phyloP scores from a whole-genome alignment of 2,113 vertebrate genomes.

The Dendropsophus ebraccatus region DNA sequence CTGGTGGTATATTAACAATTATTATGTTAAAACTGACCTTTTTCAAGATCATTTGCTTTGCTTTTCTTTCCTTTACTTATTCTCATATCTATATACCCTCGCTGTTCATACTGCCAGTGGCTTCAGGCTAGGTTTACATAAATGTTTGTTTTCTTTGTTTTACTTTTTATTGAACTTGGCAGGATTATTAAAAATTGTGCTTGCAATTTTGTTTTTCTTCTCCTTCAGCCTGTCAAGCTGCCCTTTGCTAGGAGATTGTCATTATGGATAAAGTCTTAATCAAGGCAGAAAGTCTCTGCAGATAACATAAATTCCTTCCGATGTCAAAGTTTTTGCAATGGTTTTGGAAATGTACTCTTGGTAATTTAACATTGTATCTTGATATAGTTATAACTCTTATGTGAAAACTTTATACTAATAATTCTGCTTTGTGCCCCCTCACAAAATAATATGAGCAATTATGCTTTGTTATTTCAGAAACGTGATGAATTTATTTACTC shows the following conservation, averaged over 20 bases:
- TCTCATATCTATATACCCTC: background rate
- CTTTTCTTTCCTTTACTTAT: background rate
- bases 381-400: background rate
- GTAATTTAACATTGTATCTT: background rate
- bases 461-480: background rate
- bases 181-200: slow-evolving; percentile 11
- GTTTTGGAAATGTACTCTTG: background rate
- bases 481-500: background rate
- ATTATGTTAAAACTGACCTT: background rate
- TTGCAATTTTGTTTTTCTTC: slow-evolving; percentile 7
- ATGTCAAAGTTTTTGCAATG: background rate
- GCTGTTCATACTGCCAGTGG: background rate
- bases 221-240: slow-evolving; percentile 13
- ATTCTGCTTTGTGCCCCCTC: background rate
- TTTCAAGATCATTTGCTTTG: background rate
- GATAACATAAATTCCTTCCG: slow-evolving; percentile 8
- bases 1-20: too few relatives aligned
- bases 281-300: background rate
- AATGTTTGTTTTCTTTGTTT: background rate
- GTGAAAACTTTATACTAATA: background rate
- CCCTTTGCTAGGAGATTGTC: background rate
- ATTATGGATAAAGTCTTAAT: slow-evolving; percentile 16
- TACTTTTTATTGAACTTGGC: slow-evolving; percentile 18
- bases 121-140: slow-evolving; percentile 3
- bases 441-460: background rate